A percentile compares a stretch with the other conserved stretches of the same genome.
These are phyloP conservation scores for Rhineura floridana DNA, from an alignment of 2,113 vertebrate genomes.

Conservation along the genomic window DNA sequence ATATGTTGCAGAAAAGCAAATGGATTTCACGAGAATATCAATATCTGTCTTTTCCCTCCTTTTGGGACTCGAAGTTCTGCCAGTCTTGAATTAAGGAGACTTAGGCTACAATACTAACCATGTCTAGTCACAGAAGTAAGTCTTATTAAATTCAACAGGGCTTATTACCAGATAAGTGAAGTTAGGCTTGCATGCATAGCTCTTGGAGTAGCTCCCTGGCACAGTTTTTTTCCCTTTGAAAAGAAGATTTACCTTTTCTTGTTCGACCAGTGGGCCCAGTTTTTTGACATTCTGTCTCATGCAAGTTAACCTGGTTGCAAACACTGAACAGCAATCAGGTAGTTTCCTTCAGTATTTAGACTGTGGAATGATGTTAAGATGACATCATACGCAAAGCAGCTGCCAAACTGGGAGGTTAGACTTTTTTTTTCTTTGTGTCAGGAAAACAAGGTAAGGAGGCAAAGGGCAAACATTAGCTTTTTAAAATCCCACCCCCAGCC, in stretches of 20 bases:
- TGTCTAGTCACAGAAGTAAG: no score
- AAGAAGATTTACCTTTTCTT: not conserved
- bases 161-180: no score
- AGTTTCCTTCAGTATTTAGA: not conserved
- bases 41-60: not conserved
- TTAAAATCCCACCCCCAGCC: not conserved
- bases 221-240: not conserved
- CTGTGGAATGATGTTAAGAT: slow-evolving; percentile 8
- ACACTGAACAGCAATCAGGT: not conserved
- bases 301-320: not conserved
- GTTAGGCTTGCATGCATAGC: not conserved
- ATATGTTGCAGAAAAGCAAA: not conserved
- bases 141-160: no score
- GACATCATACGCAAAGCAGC: slow-evolving; percentile 13
- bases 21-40: not conserved
- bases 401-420: slow-evolving; percentile 1
- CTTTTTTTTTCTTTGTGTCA: not conserved
- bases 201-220: no score
- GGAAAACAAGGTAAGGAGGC: not conserved
- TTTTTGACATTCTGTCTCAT: not conserved
- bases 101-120: no score
- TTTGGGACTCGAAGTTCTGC: not conserved
- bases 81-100: not conserved
- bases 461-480: slow-evolving; percentile 11
- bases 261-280: not conserved